Base-by-base conservation (phyloP, 2,797 vertebrate species). In the Leptodactylus fallax region DNA sequence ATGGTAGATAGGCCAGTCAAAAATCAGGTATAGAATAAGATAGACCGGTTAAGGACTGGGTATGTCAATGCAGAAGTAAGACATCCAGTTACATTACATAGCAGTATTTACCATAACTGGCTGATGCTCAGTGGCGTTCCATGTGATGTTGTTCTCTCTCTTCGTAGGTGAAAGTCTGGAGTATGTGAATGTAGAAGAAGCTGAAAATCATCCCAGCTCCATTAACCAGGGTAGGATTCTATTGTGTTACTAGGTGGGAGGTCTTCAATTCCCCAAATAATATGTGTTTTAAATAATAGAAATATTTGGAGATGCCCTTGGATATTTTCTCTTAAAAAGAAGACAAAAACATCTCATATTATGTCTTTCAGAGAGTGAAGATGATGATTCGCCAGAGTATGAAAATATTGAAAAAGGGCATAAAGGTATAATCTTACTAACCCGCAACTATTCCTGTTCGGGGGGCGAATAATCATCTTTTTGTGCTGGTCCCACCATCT, bases 291-390 rank as follows among this genome's bases (percentile, higher is more conserved):
- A 74, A 74, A 74, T 72, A 2, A 23, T 23, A 8, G 61, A 25
- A 69, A 69, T 69, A 13, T 14, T 27, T 65, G n/a, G 23, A 67
- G 23, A 45, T 36, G 65, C 12, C 63, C 2, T 2, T 65, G 12
- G 14, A n/a, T 8, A 8, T 63, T 63, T 63, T 63, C 5, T 36
- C 27, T 27, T 7, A 5, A 67, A 9, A 19, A 21, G 49, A 49
- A 47, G 8, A 69, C 23, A 14, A 49, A n/a, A 76, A n/a, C 47
- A n/a, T 23, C 25, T 23, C 6, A 49, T 45, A 12, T 67, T 17
- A 19, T 83, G 8, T 87, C 36, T 77, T 88, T 8, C 81, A 88
- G 87, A 79, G n/a, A 87, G 81, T 36, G 85, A 86, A 69, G 85
- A 86, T 55, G 61, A 83, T 9, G 81, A 87, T 14, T 19, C 36